Evolutionary conservation across 2,888 invertebrate species (phyloP), one percentile per base, ranked within the genome.

Genomic region (Sympetrum striolatum): DNA sequence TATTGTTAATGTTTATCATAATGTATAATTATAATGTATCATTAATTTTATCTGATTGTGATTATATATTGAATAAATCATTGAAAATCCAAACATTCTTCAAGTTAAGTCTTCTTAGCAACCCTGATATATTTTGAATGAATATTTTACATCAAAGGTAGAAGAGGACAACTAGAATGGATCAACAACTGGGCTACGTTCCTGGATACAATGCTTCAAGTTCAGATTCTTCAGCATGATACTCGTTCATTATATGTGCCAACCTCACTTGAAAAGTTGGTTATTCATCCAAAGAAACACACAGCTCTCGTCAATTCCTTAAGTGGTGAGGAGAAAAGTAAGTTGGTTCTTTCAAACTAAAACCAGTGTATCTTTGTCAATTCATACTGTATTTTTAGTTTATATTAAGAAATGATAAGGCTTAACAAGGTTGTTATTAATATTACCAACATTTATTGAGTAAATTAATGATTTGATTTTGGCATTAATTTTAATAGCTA

Each of bases 201-300:
- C 93, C 92, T 95, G 91, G 95, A 95, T 92, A 95, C 95, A 0
- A 94, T 95, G 94, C 93, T 95, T 73, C 95, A 95, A 93, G 94
- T 95, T 91, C 93, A 94, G 22, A 93, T 95, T 44, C 91, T 95
- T 15, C 92, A 93, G 8, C 92, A 93, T 81, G 92, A 93, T 2
- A 92, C 92, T 60, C 93, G 93, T 10, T 93, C 93, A 31, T 93
- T 95, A 4, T 93, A 93, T 90, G 92, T 95, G 37, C 95, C 95
- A 2, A 95, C 95, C 4, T 92, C 95, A 73, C 94, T 95, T 73
- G 93, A 94, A 91, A 93, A 93, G 31, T 91, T 95, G 3, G 92
- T 93, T n/a, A 94, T 95, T 81, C 93, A 95, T 92, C 94, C 94
- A 12, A 90, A 91, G 6, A 80, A 92, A 15, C 94, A 94, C 80